Conservation (phyloP, 1,140 invertebrate genomes). For the Sycobia sp. region DNA sequence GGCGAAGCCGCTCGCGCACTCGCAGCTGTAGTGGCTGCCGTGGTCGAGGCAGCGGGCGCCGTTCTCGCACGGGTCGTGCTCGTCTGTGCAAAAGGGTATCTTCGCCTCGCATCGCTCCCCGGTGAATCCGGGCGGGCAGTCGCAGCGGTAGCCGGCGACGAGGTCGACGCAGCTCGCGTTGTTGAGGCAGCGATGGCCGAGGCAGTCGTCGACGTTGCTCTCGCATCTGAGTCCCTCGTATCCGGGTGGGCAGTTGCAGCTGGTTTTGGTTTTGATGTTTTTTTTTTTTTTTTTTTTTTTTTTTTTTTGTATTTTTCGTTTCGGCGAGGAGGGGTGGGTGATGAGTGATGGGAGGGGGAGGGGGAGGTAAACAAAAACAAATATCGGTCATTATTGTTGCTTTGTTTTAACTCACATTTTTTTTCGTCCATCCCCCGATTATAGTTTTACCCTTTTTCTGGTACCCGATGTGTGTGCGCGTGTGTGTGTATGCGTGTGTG, state of each 20-base stretch:
- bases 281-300: no score
- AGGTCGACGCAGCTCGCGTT: conserved; percentile 88
- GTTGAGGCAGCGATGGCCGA: conserved; percentile 82
- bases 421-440: no score
- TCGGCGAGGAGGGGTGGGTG: no score
- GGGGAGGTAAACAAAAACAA: no score
- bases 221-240: conserved; percentile 93
- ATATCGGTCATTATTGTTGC: no score
- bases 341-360: no score
- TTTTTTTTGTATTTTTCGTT: no score
- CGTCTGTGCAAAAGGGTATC: conserved; percentile 87
- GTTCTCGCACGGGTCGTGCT: conserved; percentile 90
- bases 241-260: conserved; percentile 83
- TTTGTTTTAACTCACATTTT: no score
- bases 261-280: no score
- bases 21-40: conserved; percentile 88
- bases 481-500: no score
- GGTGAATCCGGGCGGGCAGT: conserved; percentile 82
- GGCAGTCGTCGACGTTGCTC: conserved; percentile 88
- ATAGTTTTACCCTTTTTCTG: no score
- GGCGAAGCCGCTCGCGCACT: conserved; percentile 86
- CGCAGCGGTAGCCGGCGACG: conserved; percentile 83
- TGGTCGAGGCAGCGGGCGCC: conserved; percentile 89
- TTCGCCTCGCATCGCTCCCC: conserved; percentile 91
- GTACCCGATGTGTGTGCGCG: no score